Conservation (phyloP, 2,888 invertebrate species). For the Heliconius cydno region DNA sequence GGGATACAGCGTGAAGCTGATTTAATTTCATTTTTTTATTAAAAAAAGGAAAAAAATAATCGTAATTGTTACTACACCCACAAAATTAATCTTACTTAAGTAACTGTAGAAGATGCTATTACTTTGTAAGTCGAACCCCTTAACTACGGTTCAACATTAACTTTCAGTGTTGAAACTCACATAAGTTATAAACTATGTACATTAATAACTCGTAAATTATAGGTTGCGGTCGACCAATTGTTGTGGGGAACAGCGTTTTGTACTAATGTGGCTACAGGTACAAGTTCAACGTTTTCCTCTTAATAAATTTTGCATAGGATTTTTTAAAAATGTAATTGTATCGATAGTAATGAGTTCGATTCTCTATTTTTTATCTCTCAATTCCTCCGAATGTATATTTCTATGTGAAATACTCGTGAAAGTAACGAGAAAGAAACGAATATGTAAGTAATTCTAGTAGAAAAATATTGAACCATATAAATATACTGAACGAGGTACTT, state of each 20-base stretch:
- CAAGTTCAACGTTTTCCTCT: not conserved
- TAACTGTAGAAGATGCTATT: too few relatives aligned
- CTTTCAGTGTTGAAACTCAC: slow-evolving; percentile 41
- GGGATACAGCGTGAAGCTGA: too few relatives aligned
- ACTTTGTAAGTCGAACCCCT: too few relatives aligned
- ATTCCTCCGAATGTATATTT: too few relatives aligned
- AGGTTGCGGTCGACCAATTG: slow-evolving; percentile 19
- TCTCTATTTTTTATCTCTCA: too few relatives aligned
- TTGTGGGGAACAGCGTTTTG: not conserved
- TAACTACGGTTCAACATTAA: not conserved
- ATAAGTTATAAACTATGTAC: slow-evolving; percentile 40
- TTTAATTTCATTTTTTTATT: too few relatives aligned
- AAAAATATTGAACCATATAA: not conserved
- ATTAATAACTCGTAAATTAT: slow-evolving; percentile 43
- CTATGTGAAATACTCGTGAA: too few relatives aligned
- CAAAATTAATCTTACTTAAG: too few relatives aligned
- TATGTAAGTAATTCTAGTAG: not conserved
- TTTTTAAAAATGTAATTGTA: not conserved
- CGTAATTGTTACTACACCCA: too few relatives aligned
- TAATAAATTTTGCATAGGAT: not conserved
- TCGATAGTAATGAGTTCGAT: too few relatives aligned
- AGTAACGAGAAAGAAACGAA: too few relatives aligned
- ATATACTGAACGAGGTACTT: not conserved
- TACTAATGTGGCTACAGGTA: slow-evolving; percentile 9
- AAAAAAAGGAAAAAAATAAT: too few relatives aligned